These are phyloP conservation scores for Altica lythri DNA, from an alignment of 2,888 invertebrate genomes.

Conservation along the genomic window DNA sequence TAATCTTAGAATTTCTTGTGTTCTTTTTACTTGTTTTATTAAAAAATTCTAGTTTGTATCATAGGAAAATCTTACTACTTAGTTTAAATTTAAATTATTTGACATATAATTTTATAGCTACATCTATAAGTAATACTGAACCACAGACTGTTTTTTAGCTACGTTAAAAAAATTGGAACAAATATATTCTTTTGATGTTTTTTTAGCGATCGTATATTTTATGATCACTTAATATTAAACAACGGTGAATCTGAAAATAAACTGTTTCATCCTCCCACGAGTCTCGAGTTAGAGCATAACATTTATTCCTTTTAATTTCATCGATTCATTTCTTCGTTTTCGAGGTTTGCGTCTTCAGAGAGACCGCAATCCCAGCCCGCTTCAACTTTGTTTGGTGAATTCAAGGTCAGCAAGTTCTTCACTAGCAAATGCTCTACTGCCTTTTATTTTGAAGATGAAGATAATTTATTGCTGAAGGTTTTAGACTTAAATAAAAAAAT, in stretches of 20 bases:
- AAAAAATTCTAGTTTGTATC: no score
- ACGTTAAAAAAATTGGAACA: no score
- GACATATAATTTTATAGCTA: no score
- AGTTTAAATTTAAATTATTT: no score
- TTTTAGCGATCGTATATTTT: background rate
- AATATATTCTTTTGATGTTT: no score
- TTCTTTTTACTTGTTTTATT: no score
- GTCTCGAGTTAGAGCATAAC: no score
- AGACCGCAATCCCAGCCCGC: conserved; percentile 21
- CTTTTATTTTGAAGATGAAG: conserved; percentile 41
- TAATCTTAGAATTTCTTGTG: no score
- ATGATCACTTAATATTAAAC: background rate
- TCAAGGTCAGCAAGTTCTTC: conserved; percentile 43
- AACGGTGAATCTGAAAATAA: conserved; percentile 1
- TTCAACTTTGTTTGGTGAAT: conserved; percentile 35
- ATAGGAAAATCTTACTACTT: no score
- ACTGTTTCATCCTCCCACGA: conserved; percentile 3
- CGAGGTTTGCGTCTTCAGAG: conserved; percentile 3
- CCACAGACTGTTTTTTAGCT: no score
- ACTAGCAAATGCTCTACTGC: conserved; percentile 45
- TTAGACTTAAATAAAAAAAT: no score
- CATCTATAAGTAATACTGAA: no score
- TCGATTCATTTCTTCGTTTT: background rate
- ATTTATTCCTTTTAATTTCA: background rate
- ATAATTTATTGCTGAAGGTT: conserved; percentile 38